These are phyloP conservation scores for Microcebus griseorufus DNA, from an alignment of 2,113 vertebrate genomes.

Conservation along the genomic window DNA sequence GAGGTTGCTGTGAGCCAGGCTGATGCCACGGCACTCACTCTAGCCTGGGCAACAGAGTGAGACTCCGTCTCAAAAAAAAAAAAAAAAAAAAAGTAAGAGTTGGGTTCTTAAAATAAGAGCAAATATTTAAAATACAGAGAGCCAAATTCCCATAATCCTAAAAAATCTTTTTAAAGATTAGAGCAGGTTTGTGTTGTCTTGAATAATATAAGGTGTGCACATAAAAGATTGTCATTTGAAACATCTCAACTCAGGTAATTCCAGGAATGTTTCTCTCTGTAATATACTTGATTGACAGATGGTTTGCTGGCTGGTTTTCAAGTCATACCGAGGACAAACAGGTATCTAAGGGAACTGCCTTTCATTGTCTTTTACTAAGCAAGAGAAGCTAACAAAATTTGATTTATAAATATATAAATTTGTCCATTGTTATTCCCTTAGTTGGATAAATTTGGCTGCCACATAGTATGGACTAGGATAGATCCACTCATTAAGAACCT, in stretches of 20 bases:
- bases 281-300: constrained; percentile 53
- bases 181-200: constrained; percentile 53
- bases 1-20: too few relatives aligned
- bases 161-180: constrained; percentile 61
- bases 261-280: constrained; percentile 38
- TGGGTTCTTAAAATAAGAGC: constrained; percentile 29
- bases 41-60: too few relatives aligned
- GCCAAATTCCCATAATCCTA: constrained; percentile 47
- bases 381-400: background rate
- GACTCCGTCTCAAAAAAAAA: too few relatives aligned
- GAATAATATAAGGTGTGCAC: constrained; percentile 60
- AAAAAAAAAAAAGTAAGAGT: background rate
- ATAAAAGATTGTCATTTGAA: constrained; percentile 59
- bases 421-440: background rate
- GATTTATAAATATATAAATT: background rate
- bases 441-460: background rate
- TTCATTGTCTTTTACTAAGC: constrained; percentile 47
- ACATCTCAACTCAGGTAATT: constrained; percentile 61
- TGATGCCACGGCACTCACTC: too few relatives aligned
- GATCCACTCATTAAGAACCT: background rate
- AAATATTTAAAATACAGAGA: constrained; percentile 61
- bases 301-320: constrained; percentile 52
- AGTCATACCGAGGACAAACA: background rate
- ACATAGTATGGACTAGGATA: background rate
- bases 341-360: background rate